Percentiles rank a stretch among this genome's conserved stretches.
Evolutionary conservation across 2,797 vertebrate species (phyloP).

Genomic region (Coreius guichenoti): DNA sequence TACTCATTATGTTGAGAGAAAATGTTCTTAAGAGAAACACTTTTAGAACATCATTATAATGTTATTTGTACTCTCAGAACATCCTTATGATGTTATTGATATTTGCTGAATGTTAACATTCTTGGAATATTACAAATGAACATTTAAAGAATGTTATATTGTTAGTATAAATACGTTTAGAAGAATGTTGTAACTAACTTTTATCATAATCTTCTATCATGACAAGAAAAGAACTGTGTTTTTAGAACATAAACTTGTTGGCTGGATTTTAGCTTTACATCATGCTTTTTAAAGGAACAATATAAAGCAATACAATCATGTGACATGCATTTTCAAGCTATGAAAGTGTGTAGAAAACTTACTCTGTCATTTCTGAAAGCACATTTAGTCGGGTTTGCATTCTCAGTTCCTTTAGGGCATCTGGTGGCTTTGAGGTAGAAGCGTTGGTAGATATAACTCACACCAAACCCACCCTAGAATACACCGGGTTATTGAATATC

Average conservation of each 20-base stretch:
- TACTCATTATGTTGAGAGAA: background rate
- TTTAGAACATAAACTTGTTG: background rate
- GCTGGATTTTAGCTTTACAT: background rate
- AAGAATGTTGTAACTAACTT: no score
- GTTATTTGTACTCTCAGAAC: background rate
- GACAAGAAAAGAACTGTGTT: background rate
- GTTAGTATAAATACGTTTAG: no score
- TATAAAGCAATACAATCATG: background rate
- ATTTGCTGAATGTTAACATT: background rate
- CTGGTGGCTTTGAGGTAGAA: slow-evolving; percentile 75
- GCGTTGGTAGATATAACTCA: slow-evolving; percentile 70
- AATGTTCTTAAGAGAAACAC: background rate
- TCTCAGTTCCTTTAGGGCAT: slow-evolving; percentile 66
- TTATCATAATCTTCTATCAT: no score
- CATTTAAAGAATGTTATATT: no score
- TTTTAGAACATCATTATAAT: background rate
- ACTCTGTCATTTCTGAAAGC: slow-evolving; percentile 76
- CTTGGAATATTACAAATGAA: no score
- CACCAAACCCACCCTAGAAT: slow-evolving; percentile 70
- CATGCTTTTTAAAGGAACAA: background rate
- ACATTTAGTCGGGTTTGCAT: slow-evolving; percentile 58
- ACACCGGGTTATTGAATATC: background rate
- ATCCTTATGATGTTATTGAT: background rate
- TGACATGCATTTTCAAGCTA: background rate
- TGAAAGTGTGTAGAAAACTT: slow-evolving; percentile 53